A percentile compares a stretch with the other conserved stretches of the same genome.
Conservation (phyloP, 2,797 vertebrate species). For the Buphagus erythrorhynchus region DNA sequence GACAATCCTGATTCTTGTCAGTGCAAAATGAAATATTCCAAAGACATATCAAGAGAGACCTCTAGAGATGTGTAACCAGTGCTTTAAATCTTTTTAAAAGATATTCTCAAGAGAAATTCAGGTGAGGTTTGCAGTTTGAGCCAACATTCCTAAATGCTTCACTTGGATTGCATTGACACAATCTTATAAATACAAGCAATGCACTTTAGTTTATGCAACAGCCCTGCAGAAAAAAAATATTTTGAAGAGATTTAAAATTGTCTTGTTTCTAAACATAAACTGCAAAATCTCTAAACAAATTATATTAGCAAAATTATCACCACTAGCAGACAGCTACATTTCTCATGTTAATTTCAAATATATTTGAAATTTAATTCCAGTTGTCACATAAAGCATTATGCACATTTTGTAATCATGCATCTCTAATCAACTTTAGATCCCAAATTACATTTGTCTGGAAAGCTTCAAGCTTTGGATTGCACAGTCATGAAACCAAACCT, state of each 20-base stretch:
- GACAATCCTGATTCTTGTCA: not conserved
- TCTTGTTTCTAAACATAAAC: not conserved
- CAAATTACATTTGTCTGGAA: conserved; percentile 28
- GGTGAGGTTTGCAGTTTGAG: not conserved
- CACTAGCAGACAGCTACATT: not conserved
- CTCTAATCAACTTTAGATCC: conserved; percentile 48
- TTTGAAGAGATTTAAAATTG: not conserved
- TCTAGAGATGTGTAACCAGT: not conserved
- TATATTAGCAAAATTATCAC: conserved; percentile 16
- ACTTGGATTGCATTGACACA: not conserved
- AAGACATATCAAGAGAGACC: not conserved
- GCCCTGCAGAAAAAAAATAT: not conserved
- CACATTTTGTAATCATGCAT: conserved; percentile 16
- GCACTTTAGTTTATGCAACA: not conserved
- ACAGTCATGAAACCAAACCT: not conserved
- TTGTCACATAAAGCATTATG: not conserved
- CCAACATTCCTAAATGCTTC: not conserved
- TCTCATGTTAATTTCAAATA: not conserved
- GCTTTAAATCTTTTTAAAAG: not conserved
- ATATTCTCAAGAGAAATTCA: not conserved
- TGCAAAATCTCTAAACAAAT: conserved; percentile 8
- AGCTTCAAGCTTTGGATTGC: not conserved
- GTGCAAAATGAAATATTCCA: not conserved
- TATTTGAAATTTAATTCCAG: conserved; percentile 28
- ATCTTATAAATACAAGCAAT: accelerated